Conservation (phyloP, 2,797 vertebrate genomes). For the Anguilla obscura region DNA sequence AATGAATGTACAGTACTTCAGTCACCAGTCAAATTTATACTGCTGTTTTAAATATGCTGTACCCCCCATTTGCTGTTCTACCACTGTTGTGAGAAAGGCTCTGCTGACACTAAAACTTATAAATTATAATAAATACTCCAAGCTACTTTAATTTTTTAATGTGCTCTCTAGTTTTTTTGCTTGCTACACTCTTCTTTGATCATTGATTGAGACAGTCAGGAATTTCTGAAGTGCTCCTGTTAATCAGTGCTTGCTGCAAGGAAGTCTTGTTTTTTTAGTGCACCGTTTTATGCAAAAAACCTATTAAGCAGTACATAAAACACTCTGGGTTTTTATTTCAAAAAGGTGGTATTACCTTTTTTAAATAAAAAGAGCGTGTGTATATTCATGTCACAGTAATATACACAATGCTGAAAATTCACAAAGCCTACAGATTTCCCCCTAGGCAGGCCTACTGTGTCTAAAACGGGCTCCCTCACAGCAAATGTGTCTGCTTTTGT, state of each 20-base stretch:
- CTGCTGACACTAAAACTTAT: neutral
- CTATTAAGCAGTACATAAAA: neutral
- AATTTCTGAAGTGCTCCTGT: neutral
- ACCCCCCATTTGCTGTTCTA: neutral
- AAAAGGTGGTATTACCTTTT: too few species aligned
- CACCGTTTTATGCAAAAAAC: neutral
- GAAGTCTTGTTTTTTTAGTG: neutral
- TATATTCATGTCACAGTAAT: too few species aligned
- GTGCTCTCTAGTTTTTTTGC: neutral
- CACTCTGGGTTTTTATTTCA: neutral
- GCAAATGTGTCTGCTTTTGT: too few species aligned
- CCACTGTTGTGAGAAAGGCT: neutral
- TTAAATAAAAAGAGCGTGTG: too few species aligned
- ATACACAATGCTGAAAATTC: too few species aligned
- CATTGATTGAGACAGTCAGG: neutral
- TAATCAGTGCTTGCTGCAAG: neutral
- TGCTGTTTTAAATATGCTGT: neutral
- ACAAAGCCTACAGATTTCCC: too few species aligned
- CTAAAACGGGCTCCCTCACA: too few species aligned
- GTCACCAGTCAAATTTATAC: neutral
- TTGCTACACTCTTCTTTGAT: neutral
- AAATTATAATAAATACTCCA: neutral
- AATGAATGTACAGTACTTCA: neutral
- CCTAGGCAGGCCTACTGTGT: too few species aligned
- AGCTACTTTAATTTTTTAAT: neutral